Percentiles rank a stretch among this genome's conserved stretches.
Evolutionary conservation across 2,888 invertebrate genomes (phyloP).

Genomic region (Tenthredo livida): DNA sequence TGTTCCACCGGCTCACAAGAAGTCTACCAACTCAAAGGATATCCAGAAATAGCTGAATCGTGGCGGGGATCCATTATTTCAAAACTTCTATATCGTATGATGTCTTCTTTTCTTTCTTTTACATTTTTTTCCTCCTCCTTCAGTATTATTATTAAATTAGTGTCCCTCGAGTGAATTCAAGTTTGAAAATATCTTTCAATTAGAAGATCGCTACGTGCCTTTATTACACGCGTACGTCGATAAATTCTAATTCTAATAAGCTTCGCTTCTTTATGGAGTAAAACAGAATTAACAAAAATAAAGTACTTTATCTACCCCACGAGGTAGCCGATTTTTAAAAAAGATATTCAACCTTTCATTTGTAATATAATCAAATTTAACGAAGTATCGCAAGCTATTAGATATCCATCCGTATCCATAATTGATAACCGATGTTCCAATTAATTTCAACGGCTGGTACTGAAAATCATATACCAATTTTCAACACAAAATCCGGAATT

Average conservation of each 20-base stretch:
- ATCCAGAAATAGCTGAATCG: conserved; percentile 38
- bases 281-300: background rate
- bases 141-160: background rate
- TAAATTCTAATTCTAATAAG: background rate
- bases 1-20: background rate
- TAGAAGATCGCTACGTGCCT: background rate
- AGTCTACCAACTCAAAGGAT: conserved; percentile 31
- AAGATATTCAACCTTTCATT: background rate
- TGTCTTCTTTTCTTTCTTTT: background rate
- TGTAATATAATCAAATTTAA: background rate
- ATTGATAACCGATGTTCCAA: background rate
- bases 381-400: background rate
- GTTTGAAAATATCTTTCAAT: conserved; percentile 12
- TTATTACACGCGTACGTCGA: background rate
- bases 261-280: background rate
- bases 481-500: background rate
- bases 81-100: background rate
- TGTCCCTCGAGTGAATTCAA: background rate
- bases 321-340: background rate
- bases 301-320: background rate
- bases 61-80: conserved; percentile 23
- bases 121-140: background rate
- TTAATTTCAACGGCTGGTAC: background rate
- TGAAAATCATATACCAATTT: background rate
- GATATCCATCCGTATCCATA: background rate